Percentiles rank a stretch among this genome's conserved stretches.
Evolutionary conservation across 2,888 invertebrate genomes (phyloP).

Genomic region (Theretra japonica): DNA sequence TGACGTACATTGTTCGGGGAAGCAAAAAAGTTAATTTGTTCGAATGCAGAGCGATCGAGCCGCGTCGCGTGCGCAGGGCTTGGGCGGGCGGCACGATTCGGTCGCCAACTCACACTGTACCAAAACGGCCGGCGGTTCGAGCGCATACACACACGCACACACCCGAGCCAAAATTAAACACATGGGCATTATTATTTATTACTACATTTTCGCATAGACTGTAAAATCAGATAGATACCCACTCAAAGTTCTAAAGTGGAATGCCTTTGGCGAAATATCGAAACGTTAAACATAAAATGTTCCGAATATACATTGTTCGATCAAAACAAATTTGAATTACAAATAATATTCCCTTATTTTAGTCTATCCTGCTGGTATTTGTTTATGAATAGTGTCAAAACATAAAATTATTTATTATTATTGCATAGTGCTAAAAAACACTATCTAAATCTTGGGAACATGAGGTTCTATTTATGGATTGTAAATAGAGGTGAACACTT

Average conservation of each 20-base stretch:
- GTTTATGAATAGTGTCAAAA: conserved; percentile 3
- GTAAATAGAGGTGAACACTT: not conserved
- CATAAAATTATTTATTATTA: not conserved
- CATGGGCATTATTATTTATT: conserved; percentile 76
- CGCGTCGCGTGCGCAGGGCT: conserved; percentile 42
- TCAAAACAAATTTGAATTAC: not conserved
- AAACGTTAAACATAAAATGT: conserved; percentile 32
- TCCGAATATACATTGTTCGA: conserved; percentile 6
- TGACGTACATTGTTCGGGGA: conserved; percentile 9
- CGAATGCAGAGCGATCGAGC: conserved; percentile 16
- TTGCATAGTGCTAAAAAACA: not conserved
- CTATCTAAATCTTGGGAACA: not conserved
- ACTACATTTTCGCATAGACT: conserved; percentile 66
- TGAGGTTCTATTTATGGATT: not conserved
- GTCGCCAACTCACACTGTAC: conserved; percentile 35
- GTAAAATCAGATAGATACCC: conserved; percentile 63
- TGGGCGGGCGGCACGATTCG: conserved; percentile 45
- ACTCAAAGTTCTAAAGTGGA: conserved; percentile 53
- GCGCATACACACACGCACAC: conserved; percentile 46
- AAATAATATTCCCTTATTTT: not conserved
- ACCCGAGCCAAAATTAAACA: conserved; percentile 56
- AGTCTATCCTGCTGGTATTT: not conserved
- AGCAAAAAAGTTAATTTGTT: not conserved
- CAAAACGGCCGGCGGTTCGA: conserved; percentile 43
- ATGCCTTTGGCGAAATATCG: conserved; percentile 59